Evolutionary conservation across 2,113 vertebrate genomes (phyloP), one percentile per base, ranked within the genome.

Genomic region (Sceloporus tristichus): DNA sequence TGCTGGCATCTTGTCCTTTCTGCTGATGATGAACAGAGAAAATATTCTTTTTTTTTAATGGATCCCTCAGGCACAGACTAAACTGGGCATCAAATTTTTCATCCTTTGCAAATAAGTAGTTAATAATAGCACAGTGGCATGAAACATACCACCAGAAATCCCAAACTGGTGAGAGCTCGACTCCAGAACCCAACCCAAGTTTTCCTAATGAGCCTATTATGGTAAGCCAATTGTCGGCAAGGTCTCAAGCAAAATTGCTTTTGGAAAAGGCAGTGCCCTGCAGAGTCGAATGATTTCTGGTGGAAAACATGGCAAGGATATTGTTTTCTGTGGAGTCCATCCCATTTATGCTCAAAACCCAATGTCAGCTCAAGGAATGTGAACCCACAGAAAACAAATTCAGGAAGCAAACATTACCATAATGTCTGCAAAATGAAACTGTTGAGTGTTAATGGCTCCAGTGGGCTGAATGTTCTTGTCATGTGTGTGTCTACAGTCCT

Each of bases 41-140:
- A 82, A 59, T 79, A 89, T 86, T 85, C 87, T 85, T 78, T 84
- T 84, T 84, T 84, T 84, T 84, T 86, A 94, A 87, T 92, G 91
- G 88, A 93, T 59, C 76, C 87, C 82, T 78, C 25, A 87, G 91
- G 79, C 92, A 78, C 76, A 9, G 23, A 3, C 91, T 90, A 92
- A 92, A 91, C 62, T 84, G 29, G 25, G 87, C 89, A 90, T 53
- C 79, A 53, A 21, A 84, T 84, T 93, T 95, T 92, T 88, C 91
- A 95, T 70, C 83, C 79, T 91, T 85, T 78, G 66, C 89, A 82
- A 94, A 94, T 89, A 91, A 84, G 81, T 66, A 86, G 85, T 11
- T 91, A 91, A 85, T 80, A 90, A 87, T 82, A 76, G 90, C 82
- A 93, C 65, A 90, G 59, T 18, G 0, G 0, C 23, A 27, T 90